These are phyloP conservation scores for Falco columbarius DNA, from an alignment of 2,797 vertebrate genomes.

Conservation along the genomic window DNA sequence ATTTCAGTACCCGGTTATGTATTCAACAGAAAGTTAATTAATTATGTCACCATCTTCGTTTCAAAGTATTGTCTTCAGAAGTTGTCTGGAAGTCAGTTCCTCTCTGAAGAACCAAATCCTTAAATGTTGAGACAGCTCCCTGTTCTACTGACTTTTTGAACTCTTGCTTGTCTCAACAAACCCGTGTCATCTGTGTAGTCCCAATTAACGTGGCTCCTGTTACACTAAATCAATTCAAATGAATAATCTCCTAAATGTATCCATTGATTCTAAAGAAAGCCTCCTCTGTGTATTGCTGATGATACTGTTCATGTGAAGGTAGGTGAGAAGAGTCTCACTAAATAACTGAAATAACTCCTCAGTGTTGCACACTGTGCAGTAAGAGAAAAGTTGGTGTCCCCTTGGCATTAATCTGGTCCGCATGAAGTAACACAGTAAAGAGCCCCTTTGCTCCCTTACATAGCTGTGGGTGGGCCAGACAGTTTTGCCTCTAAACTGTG, in stretches of 20 bases:
- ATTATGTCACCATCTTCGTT: not conserved
- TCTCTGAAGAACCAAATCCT: not conserved
- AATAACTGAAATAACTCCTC: not conserved
- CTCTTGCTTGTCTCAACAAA: not conserved
- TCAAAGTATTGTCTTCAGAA: not conserved
- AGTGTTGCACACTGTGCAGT: not conserved
- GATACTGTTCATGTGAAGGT: not conserved
- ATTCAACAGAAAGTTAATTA: not conserved
- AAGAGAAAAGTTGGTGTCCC: not conserved
- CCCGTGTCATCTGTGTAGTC: not conserved
- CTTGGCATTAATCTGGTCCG: not conserved
- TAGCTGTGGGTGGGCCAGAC: not conserved
- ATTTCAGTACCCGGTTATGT: not conserved
- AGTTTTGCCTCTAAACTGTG: not conserved
- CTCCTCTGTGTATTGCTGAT: not conserved
- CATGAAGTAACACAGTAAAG: not conserved
- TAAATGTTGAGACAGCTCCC: not conserved
- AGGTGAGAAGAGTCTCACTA: fast-evolving
- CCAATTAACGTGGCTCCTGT: not conserved
- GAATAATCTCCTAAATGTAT: not conserved
- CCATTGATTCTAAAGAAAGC: not conserved
- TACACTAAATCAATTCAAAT: not conserved
- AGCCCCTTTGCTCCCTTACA: not conserved
- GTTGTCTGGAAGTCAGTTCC: not conserved
- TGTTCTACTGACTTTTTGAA: not conserved